Evolutionary conservation across 30 jellyfish, hydroid and myxozoan genomes (phyloP), one percentile per base, ranked within the genome.

Genomic region (Pelagia noctiluca): DNA sequence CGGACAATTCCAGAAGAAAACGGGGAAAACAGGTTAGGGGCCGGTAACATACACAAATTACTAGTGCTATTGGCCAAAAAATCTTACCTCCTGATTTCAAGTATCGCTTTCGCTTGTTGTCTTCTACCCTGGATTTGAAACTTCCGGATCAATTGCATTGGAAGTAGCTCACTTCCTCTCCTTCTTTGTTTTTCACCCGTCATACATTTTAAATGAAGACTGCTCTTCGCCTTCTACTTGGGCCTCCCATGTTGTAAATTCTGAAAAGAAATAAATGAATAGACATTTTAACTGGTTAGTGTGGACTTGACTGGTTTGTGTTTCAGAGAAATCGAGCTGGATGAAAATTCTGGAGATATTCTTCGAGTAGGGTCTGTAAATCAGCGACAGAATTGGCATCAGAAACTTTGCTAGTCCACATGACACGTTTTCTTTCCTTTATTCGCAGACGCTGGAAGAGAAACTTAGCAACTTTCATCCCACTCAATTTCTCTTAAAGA

Each of bases 51-150:
- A 42, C 16, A 8, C 16, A 16, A 42, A 5, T 42, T 16, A 42
- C 16, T 42, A 8, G 8, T 5, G 12, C 12, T 42, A 42, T 16
- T 42, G 16, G 16, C 57, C 16, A 16, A 42, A 42, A 42, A 5
- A 16, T 16, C 8, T 42, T 16, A 42, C 57, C 57, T 42, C 57
- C 57, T 5, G 57, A 42, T 42, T 42, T 42, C 16, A 42, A 42
- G 57, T 42, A 16, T 5, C 57, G 57, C 16, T 42, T 42, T 34
- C 78, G 54, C 22, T 54, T 69, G 25, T 31, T 78, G 72, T 54
- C 89, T 36, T 22, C 31, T 1, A 26, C 89, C 19, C 80, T 23
- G 11, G 38, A 38, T 34, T 77, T 61, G 80, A 77, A 77, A 53
- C 54, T 47, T 37, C 72, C 88, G 12, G 63, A 53, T 12, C 63